Evolutionary conservation across 2,888 invertebrate genomes (phyloP).

Genomic region (Volucella inflata): DNA sequence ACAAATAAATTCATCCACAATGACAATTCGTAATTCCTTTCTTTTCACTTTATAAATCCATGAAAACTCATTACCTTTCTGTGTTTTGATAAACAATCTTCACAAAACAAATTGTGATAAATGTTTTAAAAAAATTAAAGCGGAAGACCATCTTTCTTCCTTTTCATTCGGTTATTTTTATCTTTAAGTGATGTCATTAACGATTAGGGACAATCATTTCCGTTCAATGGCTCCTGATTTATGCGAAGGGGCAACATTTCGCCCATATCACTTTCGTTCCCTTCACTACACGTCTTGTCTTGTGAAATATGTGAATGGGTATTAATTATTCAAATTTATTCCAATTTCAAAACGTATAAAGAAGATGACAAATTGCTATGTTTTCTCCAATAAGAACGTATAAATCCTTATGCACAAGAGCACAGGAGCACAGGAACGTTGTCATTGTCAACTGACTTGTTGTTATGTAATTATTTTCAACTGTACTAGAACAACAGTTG

Average conservation of each 20-base stretch:
- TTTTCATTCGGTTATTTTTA: constrained; percentile 24
- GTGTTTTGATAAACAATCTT: constrained; percentile 23
- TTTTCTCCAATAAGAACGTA: constrained; percentile 15
- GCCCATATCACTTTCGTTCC: constrained; percentile 32
- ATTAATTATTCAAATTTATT: constrained; percentile 68
- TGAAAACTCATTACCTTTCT: constrained; percentile 20
- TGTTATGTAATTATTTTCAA: constrained; percentile 68
- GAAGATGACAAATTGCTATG: constrained; percentile 54
- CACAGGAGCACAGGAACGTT: constrained; percentile 6
- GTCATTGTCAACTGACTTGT: constrained; percentile 48
- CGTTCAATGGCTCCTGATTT: constrained; percentile 58
- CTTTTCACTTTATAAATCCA: constrained; percentile 9
- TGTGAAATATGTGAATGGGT: neutral
- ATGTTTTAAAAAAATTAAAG: neutral
- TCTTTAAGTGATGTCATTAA: constrained; percentile 48
- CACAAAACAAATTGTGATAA: constrained; percentile 53
- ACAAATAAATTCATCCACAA: constrained; percentile 4
- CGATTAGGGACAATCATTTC: constrained; percentile 60
- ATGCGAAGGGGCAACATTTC: constrained; percentile 60
- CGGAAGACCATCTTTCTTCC: constrained; percentile 6
- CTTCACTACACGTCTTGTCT: neutral
- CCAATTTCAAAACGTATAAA: constrained; percentile 62
- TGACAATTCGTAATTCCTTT: constrained; percentile 16
- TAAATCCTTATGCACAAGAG: constrained; percentile 23
- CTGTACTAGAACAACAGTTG: constrained; percentile 44